Evolutionary conservation across 2,113 vertebrate genomes (phyloP).

Genomic region (Saccopteryx leptura): DNA sequence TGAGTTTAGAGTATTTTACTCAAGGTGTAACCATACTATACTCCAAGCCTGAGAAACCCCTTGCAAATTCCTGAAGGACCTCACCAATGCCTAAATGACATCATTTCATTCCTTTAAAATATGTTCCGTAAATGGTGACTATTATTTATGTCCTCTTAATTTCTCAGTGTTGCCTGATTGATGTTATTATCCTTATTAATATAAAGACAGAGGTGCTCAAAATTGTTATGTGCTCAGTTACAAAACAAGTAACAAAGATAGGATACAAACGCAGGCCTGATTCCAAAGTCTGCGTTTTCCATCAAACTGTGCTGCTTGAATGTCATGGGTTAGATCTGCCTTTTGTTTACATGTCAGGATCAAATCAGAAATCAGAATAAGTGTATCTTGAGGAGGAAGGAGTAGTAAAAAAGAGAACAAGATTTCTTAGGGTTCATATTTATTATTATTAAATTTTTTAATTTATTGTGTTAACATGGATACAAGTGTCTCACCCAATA

Average conservation of each 20-base stretch:
- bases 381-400: neutral
- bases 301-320: neutral
- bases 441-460: too few relatives aligned
- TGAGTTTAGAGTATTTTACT: neutral
- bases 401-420: neutral
- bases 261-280: neutral
- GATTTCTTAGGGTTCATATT: neutral
- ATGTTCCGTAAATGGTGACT: neutral
- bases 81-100: neutral
- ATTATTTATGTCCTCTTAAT: neutral
- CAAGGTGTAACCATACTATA: neutral
- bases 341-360: neutral
- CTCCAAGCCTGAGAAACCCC: neutral
- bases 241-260: neutral
- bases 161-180: neutral
- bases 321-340: neutral
- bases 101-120: conserved; percentile 5
- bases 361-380: neutral
- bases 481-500: too few relatives aligned
- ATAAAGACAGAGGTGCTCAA: neutral
- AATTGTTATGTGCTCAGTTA: neutral
- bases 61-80: neutral
- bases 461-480: too few relatives aligned
- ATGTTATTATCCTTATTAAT: neutral
- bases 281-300: neutral